phyloP scores from a whole-genome alignment of 2,113 vertebrate genomes.

The Lycaon pictus region DNA sequence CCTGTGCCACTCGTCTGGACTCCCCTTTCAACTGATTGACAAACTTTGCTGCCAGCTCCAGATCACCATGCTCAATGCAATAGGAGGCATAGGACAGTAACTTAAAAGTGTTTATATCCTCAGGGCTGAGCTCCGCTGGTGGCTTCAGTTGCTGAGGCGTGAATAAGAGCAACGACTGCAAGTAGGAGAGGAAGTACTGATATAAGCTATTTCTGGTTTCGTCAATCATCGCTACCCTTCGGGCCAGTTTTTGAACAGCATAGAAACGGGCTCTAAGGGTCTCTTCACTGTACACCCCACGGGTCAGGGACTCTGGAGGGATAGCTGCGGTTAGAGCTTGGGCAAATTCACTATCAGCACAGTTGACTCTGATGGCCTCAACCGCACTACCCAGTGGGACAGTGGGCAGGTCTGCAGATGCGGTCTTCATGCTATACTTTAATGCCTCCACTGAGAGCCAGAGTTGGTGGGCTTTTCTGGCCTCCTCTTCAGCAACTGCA shows the following conservation, averaged over 20 bases:
- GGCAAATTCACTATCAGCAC: constrained; percentile 91
- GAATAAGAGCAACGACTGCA: constrained; percentile 95
- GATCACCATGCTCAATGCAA: constrained; percentile 95
- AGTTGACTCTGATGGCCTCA: constrained; percentile 89
- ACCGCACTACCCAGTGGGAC: constrained; percentile 91
- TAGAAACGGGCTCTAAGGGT: constrained; percentile 94
- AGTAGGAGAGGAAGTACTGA: constrained; percentile 97
- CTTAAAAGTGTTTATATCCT: constrained; percentile 94
- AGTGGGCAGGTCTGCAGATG: constrained; percentile 87
- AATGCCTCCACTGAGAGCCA: constrained; percentile 97
- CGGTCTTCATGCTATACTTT: constrained; percentile 91
- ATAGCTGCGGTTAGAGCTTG: constrained; percentile 91
- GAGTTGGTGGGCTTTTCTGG: constrained; percentile 95
- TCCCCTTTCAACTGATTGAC: constrained; percentile 97
- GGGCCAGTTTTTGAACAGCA: constrained; percentile 91
- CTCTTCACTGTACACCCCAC: constrained; percentile 96
- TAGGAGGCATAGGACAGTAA: constrained; percentile 95
- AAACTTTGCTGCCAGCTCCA: constrained; percentile 97
- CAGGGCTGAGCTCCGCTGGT: constrained; percentile 88
- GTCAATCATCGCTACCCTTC: constrained; percentile 95
- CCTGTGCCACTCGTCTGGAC: constrained; percentile 93
- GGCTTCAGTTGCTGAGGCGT: constrained; percentile 92
- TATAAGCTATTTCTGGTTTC: constrained; percentile 97
- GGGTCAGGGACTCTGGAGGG: constrained; percentile 91
- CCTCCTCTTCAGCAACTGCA: constrained; percentile 93